Conservation (phyloP, 2,113 vertebrate species). For the Corynorhinus townsendii region DNA sequence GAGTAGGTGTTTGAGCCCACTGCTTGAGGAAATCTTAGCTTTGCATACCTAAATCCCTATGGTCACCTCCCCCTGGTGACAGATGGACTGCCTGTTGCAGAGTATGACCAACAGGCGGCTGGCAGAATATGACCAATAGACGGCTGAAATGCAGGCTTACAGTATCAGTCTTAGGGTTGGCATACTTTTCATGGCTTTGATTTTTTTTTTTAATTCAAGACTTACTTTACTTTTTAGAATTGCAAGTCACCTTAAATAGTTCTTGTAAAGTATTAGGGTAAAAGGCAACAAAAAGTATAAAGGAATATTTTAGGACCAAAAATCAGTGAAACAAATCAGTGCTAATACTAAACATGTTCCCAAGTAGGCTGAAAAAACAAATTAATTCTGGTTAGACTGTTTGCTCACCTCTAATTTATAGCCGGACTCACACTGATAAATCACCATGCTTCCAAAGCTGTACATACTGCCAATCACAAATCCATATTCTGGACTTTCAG, state of each 20-base stretch:
- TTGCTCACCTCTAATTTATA: conserved; percentile 90
- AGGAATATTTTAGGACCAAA: background rate
- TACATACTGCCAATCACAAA: conserved; percentile 83
- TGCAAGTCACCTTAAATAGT: background rate
- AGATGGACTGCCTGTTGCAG: background rate
- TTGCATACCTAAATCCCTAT: background rate
- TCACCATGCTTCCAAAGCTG: conserved; percentile 84
- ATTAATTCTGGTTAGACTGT: background rate
- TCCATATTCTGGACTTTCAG: conserved; percentile 84
- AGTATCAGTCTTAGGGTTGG: background rate
- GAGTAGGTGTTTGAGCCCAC: background rate
- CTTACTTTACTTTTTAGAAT: background rate
- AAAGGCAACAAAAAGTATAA: background rate
- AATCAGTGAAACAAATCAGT: background rate
- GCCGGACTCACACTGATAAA: conserved; percentile 90
- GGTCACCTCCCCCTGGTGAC: background rate
- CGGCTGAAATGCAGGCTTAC: background rate
- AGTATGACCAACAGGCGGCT: background rate
- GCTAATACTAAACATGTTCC: background rate
- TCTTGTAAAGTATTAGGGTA: background rate
- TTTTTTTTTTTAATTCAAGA: background rate
- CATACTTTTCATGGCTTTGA: background rate
- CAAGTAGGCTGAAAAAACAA: background rate
- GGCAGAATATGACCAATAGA: background rate
- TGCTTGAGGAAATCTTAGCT: background rate